Evolutionary conservation across 2,888 invertebrate genomes (phyloP), one percentile per base, ranked within the genome.

Genomic region (Euzetes globulus): DNA sequence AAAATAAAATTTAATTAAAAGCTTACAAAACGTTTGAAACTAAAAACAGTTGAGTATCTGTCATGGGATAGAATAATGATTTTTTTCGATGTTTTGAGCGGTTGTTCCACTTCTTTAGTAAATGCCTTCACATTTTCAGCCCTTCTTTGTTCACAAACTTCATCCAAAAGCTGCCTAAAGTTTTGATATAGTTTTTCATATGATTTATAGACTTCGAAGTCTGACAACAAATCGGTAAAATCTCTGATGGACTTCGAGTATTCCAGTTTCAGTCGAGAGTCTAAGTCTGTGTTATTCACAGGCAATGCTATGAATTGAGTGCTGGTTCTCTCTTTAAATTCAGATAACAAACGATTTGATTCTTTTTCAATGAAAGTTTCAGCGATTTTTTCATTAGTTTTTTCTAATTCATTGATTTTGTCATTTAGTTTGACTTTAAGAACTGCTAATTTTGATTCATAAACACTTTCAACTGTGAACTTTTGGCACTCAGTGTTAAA

Each of bases 111-210:
- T 68, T 76, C 78, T 68, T 68, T 55, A 11, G 75, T 75, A 29
- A 75, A 78, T 7, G 78, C 78, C 25, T 78, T 73, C 6, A 78
- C 72, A 68, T 78, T 78, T 65, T 78, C 77, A 52, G 77, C 33
- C 68, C 47, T 58, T 33, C 78, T 65, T 25, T 37, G 72, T 7
- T 71, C 71, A 3, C 52, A 52, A 19, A 77, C 60, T 37, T 63
- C 45, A 19, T 29, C 17, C 22, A 78, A 41, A n/a, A 29, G 19
- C 72, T 72, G 22, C 33, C 45, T 55, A 17, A 78, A 70, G 7
- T 74, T 41, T 13, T 60, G 15, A 9, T 25, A 52, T 1, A 41
- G 37, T 13, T 2, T 6, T 17, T 55, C 27, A 27, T 75, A 76
- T 19, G 50, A 17, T 13, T 65, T n/a, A 33, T 75, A 76, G 19